Evolutionary conservation across 53 echinoderm and acorn worm species (phyloP).

Genomic region (Antedon mediterranea): DNA sequence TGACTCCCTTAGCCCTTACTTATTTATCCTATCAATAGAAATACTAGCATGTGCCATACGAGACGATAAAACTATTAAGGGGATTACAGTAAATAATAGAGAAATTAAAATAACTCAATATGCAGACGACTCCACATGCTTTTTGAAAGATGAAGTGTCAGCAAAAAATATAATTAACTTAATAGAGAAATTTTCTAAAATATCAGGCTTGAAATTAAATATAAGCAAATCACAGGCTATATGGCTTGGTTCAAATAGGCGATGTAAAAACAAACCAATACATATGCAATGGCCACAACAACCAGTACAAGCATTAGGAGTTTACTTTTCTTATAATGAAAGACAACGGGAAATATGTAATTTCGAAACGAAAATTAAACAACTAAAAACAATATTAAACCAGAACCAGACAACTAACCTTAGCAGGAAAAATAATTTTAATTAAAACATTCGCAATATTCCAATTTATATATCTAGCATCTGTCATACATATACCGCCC

Average conservation of each 20-base stretch:
- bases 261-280: not conserved
- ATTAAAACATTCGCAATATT: slow-evolving; percentile 2
- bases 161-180: not conserved
- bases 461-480: not conserved
- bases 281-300: not conserved
- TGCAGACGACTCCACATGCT: not conserved
- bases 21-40: slow-evolving; percentile 1
- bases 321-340: not conserved
- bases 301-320: slow-evolving; percentile 1
- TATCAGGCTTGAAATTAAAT: not conserved
- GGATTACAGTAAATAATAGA: not conserved
- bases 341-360: not conserved
- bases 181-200: not conserved
- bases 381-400: slow-evolving; percentile 1
- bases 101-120: slow-evolving; percentile 1
- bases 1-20: not conserved
- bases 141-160: not conserved
- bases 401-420: not conserved
- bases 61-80: not conserved
- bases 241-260: not conserved
- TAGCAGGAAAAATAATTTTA: not conserved
- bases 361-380: not conserved
- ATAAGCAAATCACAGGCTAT: not conserved
- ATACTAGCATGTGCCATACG: not conserved
- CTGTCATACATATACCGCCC: not conserved